phyloP scores from a whole-genome alignment of 2,888 invertebrate species.

The Chelonus formosanus region DNA sequence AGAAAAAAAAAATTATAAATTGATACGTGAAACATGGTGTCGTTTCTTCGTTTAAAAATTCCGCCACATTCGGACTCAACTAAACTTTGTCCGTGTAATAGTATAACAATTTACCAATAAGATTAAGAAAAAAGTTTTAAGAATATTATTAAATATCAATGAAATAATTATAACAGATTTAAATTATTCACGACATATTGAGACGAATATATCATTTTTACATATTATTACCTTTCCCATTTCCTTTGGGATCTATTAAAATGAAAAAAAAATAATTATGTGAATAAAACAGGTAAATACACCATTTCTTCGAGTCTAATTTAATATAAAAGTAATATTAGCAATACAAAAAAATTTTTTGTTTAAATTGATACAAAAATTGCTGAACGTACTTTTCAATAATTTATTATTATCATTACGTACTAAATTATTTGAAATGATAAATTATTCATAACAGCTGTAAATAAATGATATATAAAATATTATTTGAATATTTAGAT shows the following conservation, averaged over 20 bases:
- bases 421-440: no score
- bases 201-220: constrained; percentile 48
- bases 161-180: constrained; percentile 49
- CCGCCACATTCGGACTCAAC: constrained; percentile 50
- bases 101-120: constrained; percentile 41
- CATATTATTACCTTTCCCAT: constrained; percentile 39
- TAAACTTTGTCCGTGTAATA: constrained; percentile 50
- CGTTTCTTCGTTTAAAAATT: constrained; percentile 48
- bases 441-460: no score
- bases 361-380: no score
- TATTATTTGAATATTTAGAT: no score
- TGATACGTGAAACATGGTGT: neutral
- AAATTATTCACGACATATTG: constrained; percentile 48
- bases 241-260: constrained; percentile 16
- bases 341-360: no score
- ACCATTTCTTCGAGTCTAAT: no score
- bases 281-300: constrained; percentile 39
- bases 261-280: constrained; percentile 39
- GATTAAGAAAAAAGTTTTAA: constrained; percentile 25
- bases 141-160: constrained; percentile 40
- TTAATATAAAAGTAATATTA: no score
- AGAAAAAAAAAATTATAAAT: constrained; percentile 30
- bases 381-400: no score
- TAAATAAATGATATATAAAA: no score
- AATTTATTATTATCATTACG: no score